These are phyloP conservation scores for Perognathus longimembris DNA, from an alignment of 2,113 vertebrate genomes.

Conservation along the genomic window DNA sequence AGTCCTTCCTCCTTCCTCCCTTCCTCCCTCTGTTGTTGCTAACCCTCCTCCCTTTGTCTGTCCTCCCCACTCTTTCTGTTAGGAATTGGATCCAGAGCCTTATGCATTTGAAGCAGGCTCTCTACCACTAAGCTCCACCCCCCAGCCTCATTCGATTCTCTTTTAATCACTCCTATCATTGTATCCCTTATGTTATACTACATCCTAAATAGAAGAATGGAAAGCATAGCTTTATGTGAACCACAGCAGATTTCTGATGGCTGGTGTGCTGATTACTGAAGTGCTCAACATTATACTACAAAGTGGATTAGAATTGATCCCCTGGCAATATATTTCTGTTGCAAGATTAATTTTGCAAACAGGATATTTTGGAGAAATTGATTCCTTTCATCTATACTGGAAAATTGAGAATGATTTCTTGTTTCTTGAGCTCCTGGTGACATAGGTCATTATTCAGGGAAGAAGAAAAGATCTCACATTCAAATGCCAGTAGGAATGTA, in stretches of 20 bases:
- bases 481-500: neutral
- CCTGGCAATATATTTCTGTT: neutral
- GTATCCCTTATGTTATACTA: slow-evolving; percentile 4
- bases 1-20: no score
- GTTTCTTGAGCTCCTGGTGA: neutral
- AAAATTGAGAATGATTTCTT: neutral
- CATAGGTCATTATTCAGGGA: neutral
- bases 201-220: neutral
- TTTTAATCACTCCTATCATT: neutral
- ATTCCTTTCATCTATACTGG: neutral
- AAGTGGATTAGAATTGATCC: neutral
- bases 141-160: neutral
- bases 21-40: neutral
- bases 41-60: neutral
- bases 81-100: neutral
- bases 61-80: neutral
- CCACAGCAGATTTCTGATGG: neutral
- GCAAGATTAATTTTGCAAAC: slow-evolving; percentile 20
- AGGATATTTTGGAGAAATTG: neutral
- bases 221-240: slow-evolving; percentile 24
- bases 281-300: neutral
- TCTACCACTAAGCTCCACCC: neutral
- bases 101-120: neutral
- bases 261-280: neutral
- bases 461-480: neutral